Evolutionary conservation across 1,140 invertebrate species (phyloP), one percentile per base, ranked within the genome.

Genomic region (Goniozus legneri): DNA sequence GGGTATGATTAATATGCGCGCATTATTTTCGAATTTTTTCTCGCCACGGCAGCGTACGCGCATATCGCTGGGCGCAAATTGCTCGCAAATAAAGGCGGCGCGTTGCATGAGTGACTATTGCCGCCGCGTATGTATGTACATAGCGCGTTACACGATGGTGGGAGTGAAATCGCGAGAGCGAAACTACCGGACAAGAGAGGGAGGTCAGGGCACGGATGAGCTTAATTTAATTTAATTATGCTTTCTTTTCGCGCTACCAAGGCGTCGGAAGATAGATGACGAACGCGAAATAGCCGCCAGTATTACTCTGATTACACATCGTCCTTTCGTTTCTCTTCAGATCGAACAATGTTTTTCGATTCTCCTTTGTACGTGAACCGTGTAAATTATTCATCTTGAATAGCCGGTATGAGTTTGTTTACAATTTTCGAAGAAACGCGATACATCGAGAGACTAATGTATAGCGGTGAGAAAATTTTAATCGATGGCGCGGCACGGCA

Each of bases 11-110:
- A 71, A 73, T 73, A 71, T 51, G 58, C 51, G 48, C 45, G 62
- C 68, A 68, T 70, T 71, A 71, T 73, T 73, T 72, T 69, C 58
- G 41, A 56, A 68, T 63, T 70, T 74, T 73, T 71, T 70, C n/a
- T 60, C 54, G 43, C 39, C 54, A 47, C 49, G 55, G n/a, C n/a
- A n/a, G n/a, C n/a, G n/a, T n/a, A n/a, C n/a, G n/a, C n/a, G n/a
- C n/a, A n/a, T n/a, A 59, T 65, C 51, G 50, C 53, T 46, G 50
- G 50, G 59, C 55, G 57, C 61, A 71, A 72, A 72, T 74, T 69
- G 64, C 69, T 72, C 62, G 66, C 64, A 67, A 72, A 71, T 72
- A 72, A 70, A 72, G 58, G 58, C 58, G 55, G 47, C 57, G 44
- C 49, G 24, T 10, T 10, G n/a, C 51, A 55, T 27, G 37, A 10